These are phyloP conservation scores for Meriones psammophilus DNA, from an alignment of 2,797 vertebrate genomes.

Conservation along the genomic window DNA sequence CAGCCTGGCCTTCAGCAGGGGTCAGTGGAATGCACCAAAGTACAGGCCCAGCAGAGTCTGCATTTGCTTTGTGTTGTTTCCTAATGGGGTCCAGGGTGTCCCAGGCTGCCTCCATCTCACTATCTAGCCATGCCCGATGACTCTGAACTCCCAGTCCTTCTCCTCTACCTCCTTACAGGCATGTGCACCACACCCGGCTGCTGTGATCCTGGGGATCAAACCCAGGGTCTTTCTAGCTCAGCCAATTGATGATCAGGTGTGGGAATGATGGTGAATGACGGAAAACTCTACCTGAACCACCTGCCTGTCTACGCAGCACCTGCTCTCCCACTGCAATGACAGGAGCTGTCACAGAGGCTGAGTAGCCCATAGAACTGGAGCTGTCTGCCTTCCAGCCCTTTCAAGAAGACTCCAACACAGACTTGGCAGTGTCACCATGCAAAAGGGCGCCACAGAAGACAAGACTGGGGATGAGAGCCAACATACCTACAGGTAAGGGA, in stretches of 20 bases:
- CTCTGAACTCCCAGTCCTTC: no score
- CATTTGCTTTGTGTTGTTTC: neutral
- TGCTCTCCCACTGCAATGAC: neutral
- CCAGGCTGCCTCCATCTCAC: no score
- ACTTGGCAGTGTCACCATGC: neutral
- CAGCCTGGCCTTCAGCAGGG: neutral
- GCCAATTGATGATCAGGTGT: neutral
- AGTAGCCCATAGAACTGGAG: rapidly evolving
- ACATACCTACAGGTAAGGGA: neutral
- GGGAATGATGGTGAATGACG: neutral
- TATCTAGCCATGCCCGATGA: neutral
- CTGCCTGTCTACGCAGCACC: neutral
- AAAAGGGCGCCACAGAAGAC: neutral
- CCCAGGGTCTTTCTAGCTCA: neutral
- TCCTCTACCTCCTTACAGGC: neutral
- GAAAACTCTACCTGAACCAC: neutral
- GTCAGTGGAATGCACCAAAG: neutral
- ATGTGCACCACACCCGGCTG: rapidly evolving
- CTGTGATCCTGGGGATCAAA: neutral
- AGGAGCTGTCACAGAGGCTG: neutral
- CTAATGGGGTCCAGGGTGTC: no score
- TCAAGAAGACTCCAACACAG: neutral
- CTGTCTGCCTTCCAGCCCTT: neutral
- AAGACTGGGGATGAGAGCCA: no score
- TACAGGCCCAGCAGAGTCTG: neutral